Base-by-base conservation (phyloP, 2,797 vertebrate genomes). In the Acrossocheilus wenchowensis region DNA sequence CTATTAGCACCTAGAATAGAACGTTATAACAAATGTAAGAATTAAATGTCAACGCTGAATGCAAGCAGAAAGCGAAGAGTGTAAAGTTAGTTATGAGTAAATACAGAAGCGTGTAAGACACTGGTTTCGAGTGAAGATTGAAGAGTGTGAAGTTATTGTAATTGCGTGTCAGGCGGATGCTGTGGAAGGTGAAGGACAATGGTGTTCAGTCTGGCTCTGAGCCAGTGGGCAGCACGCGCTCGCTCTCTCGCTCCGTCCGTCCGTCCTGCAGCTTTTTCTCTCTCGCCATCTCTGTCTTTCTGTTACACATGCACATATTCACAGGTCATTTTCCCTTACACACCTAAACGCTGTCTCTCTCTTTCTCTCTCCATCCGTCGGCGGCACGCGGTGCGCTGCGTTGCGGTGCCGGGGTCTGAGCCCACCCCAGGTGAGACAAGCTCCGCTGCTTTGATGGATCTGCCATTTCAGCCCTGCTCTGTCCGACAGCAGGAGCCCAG, bases 361-460 rank as follows among this genome's bases (percentile, higher is more conserved):
- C 86, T 82, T 54, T 81, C 84, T 77, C 43, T 86, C 87, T 62
- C 39, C 73, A 68, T 87, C 52, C 34, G 93, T 89, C 90, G 92
- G 93, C 90, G 81, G 93, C 92, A 90, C 91, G 82, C 75, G 11
- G 75, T 66, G 82, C n/a, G 23, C 62, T 54, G 45, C 17, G 83
- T 43, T 26, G 90, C 91, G 84, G 90, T 90, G 90, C 91, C 90
- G 92, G 92, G 86, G 89, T 92, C 90, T 86, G 91, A 91, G 92
- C 94, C 93, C 93, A 90, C 95, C 92, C 94, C 91, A 93, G 93
- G 92, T 94, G 92, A 95, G 94, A 95, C 94, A 93, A 92, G 92
- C 89, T 92, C 92, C 54, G 90, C 92, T 92, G 93, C 93, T 94
- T 95, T 95, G 94, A 95, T 94, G 94, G 94, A 95, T 96, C 93